Percentiles rank a stretch among this genome's conserved stretches.
These are phyloP conservation scores for Chymomyza caudatula DNA, from an alignment of 2,888 invertebrate species.

Conservation along the genomic window DNA sequence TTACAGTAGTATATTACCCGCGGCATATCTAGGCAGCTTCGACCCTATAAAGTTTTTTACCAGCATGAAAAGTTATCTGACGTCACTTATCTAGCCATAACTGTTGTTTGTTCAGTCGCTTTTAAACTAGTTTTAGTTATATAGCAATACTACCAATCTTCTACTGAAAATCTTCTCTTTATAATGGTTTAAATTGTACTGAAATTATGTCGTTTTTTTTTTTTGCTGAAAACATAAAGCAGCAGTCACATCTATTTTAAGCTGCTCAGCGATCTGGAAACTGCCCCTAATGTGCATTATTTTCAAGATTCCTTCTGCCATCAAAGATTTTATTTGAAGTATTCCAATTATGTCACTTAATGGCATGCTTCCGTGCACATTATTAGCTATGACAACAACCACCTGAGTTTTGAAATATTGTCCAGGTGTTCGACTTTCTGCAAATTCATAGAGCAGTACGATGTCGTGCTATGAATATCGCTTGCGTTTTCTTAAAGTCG, in stretches of 20 bases:
- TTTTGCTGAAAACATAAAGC: neutral
- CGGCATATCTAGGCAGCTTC: too few relatives aligned
- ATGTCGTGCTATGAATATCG: too few relatives aligned
- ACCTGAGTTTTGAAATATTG: neutral
- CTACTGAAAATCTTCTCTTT: too few relatives aligned
- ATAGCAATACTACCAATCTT: too few relatives aligned
- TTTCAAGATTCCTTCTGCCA: neutral
- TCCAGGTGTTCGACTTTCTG: neutral
- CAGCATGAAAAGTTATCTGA: too few relatives aligned
- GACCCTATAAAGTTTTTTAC: too few relatives aligned
- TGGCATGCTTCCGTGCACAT: neutral
- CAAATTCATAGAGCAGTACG: neutral
- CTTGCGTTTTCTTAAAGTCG: neutral
- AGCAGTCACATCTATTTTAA: neutral
- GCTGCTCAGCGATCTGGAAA: neutral
- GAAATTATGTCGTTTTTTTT: neutral
- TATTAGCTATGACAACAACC: neutral
- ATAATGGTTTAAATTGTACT: too few relatives aligned
- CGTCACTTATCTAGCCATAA: too few relatives aligned
- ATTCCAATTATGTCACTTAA: neutral
- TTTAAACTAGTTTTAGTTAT: too few relatives aligned
- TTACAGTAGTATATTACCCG: too few relatives aligned
- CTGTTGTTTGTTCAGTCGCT: too few relatives aligned
- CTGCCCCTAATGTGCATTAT: neutral
- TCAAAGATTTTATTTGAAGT: neutral